Base-by-base conservation (phyloP, 2,113 vertebrate genomes). In the Coreoperca whiteheadi region DNA sequence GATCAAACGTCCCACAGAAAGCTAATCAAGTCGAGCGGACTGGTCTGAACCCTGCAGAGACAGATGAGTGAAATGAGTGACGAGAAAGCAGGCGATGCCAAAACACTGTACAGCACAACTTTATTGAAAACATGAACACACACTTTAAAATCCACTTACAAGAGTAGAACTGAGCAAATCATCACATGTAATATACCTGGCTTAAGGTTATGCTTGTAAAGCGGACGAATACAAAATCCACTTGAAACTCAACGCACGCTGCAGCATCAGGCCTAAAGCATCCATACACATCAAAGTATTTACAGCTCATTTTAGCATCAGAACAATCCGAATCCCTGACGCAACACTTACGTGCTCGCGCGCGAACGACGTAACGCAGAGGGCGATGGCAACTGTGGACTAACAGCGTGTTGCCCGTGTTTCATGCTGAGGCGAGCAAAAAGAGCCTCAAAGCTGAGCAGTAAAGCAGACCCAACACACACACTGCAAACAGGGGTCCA, bases 41-140 rank as follows among this genome's bases (percentile, higher is more conserved):
- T 34, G 32, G 32, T 34, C 6, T 34, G 32, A 34, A 34, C 32
- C 32, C 32, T 34, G n/a, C n/a, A n/a, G n/a, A n/a, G n/a, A n/a
- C n/a, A n/a, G n/a, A n/a, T n/a, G n/a, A n/a, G n/a, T n/a, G n/a
- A n/a, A n/a, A n/a, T n/a, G n/a, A n/a, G n/a, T n/a, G n/a, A n/a
- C n/a, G 2, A 8, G 3, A 37, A 74, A 28, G 46, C 46, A 28
- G 50, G 37, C 1, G 4, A 50, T 20, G 61, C 25, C 21, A 20
- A 10, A 57, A 46, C 15, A 68, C 71, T 88, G 77, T 85, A 86
- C 80, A 90, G 66, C 80, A 83, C 25, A 23, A 32, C 43, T 92
- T 93, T 93, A 92, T 87, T 93, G 77, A 71, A 80, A 88, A 85
- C 72, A 81, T 14, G 4, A 18, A 74, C 50, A 81, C 48, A 86